Evolutionary conservation across 2,888 invertebrate species (phyloP).

Genomic region (Didymodactylos carnosus): DNA sequence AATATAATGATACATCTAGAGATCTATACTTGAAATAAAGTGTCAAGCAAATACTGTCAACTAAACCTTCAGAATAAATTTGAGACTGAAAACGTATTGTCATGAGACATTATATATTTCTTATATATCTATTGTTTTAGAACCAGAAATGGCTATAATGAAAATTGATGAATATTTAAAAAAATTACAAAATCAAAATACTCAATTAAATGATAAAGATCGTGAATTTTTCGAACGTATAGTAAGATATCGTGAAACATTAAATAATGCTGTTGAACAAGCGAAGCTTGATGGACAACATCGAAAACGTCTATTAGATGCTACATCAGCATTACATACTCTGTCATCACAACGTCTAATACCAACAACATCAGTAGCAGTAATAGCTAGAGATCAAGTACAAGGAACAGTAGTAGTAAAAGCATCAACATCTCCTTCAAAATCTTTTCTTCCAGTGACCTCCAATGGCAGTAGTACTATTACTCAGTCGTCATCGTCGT

Average conservation of each 20-base stretch:
- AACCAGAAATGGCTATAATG: background rate
- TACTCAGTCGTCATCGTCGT: too few species aligned
- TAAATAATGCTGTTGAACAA: background rate
- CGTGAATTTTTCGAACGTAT: background rate
- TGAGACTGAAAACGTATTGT: too few species aligned
- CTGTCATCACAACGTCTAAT: background rate
- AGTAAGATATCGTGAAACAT: background rate
- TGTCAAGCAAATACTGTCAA: too few species aligned
- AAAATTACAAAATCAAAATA: background rate
- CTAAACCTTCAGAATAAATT: too few species aligned
- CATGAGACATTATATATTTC: too few species aligned
- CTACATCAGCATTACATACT: background rate
- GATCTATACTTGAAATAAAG: too few species aligned
- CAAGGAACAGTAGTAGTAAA: background rate
- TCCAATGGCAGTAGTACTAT: too few species aligned
- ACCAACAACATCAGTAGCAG: background rate
- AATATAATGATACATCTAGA: too few species aligned
- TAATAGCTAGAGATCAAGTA: too few species aligned
- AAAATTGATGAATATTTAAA: background rate
- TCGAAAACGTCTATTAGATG: background rate
- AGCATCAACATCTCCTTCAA: background rate
- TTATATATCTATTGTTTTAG: background rate
- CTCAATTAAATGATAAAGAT: background rate
- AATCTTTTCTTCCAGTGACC: too few species aligned
- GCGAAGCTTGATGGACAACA: background rate